A percentile compares a stretch with the other conserved stretches of the same genome.
phyloP scores from a whole-genome alignment of 2,113 vertebrate genomes.

The Hippocampus comes region DNA sequence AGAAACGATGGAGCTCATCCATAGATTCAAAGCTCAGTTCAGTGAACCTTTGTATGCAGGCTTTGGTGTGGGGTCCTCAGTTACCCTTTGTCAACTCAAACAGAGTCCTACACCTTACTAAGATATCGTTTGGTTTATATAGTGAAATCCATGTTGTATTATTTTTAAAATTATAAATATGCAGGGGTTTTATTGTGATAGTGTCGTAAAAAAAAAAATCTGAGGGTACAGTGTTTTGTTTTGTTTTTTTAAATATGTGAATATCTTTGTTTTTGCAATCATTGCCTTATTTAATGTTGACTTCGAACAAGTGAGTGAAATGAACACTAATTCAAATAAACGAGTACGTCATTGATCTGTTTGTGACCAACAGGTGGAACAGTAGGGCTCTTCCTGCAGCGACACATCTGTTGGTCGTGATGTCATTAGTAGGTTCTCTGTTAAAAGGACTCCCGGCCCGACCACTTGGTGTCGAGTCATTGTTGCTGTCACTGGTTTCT shows the following conservation, averaged over 20 bases:
- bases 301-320: too few relatives aligned
- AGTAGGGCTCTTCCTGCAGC: too few relatives aligned
- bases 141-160: not conserved
- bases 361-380: too few relatives aligned
- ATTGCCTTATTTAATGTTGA: too few relatives aligned
- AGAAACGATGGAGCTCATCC: constrained; percentile 70
- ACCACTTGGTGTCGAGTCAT: too few relatives aligned
- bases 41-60: constrained; percentile 79
- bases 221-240: not conserved
- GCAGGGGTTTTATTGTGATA: not conserved
- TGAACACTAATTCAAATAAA: not conserved
- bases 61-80: constrained; percentile 85
- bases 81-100: constrained; percentile 66
- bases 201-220: not conserved
- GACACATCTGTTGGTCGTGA: too few relatives aligned
- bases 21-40: constrained; percentile 81
- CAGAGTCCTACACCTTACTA: constrained; percentile 37
- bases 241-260: not conserved
- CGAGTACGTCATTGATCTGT: too few relatives aligned
- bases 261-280: not conserved
- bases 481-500: too few relatives aligned
- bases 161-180: not conserved
- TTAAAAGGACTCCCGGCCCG: too few relatives aligned
- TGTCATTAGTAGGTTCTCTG: too few relatives aligned
- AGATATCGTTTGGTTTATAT: not conserved